These are phyloP conservation scores for Mellilla xanthometata DNA, from an alignment of 2,888 invertebrate species.

Conservation along the genomic window DNA sequence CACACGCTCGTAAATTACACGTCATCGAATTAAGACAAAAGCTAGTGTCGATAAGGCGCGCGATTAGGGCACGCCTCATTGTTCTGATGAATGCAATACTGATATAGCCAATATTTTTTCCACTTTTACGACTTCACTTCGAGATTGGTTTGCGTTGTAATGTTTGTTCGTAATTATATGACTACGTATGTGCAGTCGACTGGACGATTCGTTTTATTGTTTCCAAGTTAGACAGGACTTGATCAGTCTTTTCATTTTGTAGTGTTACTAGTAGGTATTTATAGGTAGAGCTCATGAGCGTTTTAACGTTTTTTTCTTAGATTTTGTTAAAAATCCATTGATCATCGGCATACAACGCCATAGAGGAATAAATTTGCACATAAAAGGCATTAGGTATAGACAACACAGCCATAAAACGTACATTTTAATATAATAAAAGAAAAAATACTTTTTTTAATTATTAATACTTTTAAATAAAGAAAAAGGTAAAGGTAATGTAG, in stretches of 20 bases:
- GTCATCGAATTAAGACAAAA: slow-evolving; percentile 79
- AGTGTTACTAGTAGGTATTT: too few relatives aligned
- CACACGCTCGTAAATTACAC: slow-evolving; percentile 65
- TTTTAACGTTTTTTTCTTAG: too few relatives aligned
- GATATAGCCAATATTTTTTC: slow-evolving; percentile 67
- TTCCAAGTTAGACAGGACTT: background rate
- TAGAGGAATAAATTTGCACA: too few relatives aligned
- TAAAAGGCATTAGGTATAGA: too few relatives aligned
- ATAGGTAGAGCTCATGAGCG: too few relatives aligned
- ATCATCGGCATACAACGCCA: too few relatives aligned
- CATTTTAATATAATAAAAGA: too few relatives aligned
- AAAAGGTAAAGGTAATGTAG: too few relatives aligned
- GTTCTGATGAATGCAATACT: slow-evolving; percentile 65
- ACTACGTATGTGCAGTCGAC: slow-evolving; percentile 9
- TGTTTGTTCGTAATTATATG: slow-evolving; percentile 28
- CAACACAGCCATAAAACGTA: too few relatives aligned
- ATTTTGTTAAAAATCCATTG: too few relatives aligned
- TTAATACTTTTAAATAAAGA: too few relatives aligned
- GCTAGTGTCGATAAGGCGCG: slow-evolving; percentile 64
- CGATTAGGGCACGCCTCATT: slow-evolving; percentile 68
- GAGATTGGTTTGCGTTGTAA: slow-evolving; percentile 48
- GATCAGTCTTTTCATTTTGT: background rate
- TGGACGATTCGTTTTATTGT: slow-evolving; percentile 6
- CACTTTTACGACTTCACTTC: slow-evolving; percentile 63
- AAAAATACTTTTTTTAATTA: too few relatives aligned